phyloP scores from a whole-genome alignment of 2,797 vertebrate genomes.

The Vultur gryphus region DNA sequence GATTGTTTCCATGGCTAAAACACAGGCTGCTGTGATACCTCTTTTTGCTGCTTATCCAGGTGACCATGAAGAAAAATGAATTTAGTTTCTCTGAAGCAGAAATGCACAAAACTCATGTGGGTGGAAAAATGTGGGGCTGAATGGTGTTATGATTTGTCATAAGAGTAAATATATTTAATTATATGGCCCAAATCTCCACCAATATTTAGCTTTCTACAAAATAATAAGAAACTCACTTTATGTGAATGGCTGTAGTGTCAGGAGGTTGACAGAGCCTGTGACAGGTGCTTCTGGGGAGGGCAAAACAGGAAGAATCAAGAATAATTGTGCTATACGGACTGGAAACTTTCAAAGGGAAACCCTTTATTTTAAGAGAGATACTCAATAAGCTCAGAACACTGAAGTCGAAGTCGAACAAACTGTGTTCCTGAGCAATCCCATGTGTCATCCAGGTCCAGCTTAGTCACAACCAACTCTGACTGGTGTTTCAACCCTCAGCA shows the following conservation, averaged over 20 bases:
- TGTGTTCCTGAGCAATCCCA: neutral
- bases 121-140: neutral
- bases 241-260: neutral
- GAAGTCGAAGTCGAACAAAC: neutral
- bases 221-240: neutral
- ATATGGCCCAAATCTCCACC: neutral
- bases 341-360: neutral
- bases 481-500: neutral
- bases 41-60: constrained; percentile 1
- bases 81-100: neutral
- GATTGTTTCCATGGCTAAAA: constrained; percentile 35
- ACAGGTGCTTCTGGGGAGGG: neutral
- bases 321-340: neutral
- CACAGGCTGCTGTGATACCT: neutral
- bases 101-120: neutral
- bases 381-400: neutral
- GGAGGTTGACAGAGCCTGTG: neutral
- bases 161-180: neutral
- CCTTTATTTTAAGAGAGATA: neutral
- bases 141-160: neutral
- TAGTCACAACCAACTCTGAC: neutral
- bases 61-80: neutral
- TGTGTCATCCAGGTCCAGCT: neutral
- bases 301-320: neutral
- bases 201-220: neutral